These are phyloP conservation scores for Sebastes wilsoni DNA, from an alignment of 2,797 vertebrate species.

Conservation along the genomic window DNA sequence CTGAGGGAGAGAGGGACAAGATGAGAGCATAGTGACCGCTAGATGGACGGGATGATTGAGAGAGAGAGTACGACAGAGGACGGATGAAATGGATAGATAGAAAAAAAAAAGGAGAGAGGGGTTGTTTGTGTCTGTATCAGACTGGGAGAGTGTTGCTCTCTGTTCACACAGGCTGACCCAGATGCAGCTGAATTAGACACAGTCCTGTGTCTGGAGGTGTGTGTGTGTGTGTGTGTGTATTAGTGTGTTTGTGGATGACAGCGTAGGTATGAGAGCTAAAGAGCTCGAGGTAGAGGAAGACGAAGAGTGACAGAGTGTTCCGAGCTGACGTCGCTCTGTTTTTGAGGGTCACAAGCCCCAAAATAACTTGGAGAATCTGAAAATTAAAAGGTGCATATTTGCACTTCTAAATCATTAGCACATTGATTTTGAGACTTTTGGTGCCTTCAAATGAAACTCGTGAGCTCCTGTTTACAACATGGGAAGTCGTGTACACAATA, in stretches of 20 bases:
- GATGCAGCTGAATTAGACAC: conserved; percentile 67
- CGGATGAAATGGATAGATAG: conserved; percentile 11
- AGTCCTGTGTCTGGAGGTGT: conserved; percentile 14
- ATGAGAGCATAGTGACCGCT: conserved; percentile 13
- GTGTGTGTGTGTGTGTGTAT: not conserved
- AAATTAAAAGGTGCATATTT: not conserved
- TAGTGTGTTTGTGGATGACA: not conserved
- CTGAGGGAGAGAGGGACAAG: conserved; percentile 13
- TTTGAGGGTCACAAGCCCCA: not conserved
- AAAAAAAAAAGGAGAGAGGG: conserved; percentile 3
- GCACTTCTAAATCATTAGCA: not conserved
- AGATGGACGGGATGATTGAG: conserved; percentile 25
- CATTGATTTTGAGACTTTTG: not conserved
- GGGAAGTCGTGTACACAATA: no score
- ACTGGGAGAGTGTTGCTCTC: conserved; percentile 31
- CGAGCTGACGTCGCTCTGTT: not conserved
- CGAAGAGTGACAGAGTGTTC: not conserved
- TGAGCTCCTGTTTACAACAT: no score
- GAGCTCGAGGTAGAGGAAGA: conserved; percentile 4
- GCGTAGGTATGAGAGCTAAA: not conserved
- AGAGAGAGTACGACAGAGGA: conserved; percentile 8
- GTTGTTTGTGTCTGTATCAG: conserved; percentile 41
- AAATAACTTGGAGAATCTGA: not conserved
- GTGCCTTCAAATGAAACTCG: no score
- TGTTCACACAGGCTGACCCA: conserved; percentile 56